These are phyloP conservation scores for Symphodus melops DNA, from an alignment of 2,113 vertebrate genomes.

Conservation along the genomic window DNA sequence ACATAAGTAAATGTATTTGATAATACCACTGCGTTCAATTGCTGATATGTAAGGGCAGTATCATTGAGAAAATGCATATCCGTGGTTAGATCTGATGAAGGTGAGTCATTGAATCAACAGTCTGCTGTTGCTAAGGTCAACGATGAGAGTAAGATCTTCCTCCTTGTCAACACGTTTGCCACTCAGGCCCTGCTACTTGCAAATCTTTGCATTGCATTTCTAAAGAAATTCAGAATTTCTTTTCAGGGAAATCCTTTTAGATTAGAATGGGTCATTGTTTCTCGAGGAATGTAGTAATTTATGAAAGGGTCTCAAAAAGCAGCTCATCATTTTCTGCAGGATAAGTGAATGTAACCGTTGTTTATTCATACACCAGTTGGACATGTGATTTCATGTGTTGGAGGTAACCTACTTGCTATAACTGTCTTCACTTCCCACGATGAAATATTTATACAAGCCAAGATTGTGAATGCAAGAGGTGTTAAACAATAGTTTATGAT, in stretches of 20 bases:
- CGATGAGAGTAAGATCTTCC: conserved; percentile 49
- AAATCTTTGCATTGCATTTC: background rate
- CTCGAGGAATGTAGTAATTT: background rate
- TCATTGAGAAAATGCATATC: conserved; percentile 51
- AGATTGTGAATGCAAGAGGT: background rate
- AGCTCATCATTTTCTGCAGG: background rate
- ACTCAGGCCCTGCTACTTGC: conserved; percentile 8
- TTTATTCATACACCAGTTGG: conserved; percentile 3
- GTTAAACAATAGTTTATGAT: background rate
- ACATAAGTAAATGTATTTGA: background rate
- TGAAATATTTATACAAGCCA: conserved; percentile 42
- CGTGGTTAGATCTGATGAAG: conserved; percentile 40
- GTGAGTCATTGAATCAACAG: conserved; percentile 78
- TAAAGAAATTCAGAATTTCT: background rate
- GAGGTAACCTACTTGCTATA: conserved; percentile 16
- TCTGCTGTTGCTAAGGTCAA: conserved; percentile 75
- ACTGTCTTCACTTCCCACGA: conserved; percentile 17
- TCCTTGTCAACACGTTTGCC: conserved; percentile 45
- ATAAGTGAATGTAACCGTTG: background rate
- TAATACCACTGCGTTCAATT: background rate
- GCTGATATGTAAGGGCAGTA: conserved; percentile 5
- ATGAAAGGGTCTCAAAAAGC: background rate
- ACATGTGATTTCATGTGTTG: conserved; percentile 28
- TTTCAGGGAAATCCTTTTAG: background rate
- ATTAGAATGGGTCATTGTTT: background rate